phyloP scores from a whole-genome alignment of 2,888 invertebrate species.

The Polydrusus tereticollis region DNA sequence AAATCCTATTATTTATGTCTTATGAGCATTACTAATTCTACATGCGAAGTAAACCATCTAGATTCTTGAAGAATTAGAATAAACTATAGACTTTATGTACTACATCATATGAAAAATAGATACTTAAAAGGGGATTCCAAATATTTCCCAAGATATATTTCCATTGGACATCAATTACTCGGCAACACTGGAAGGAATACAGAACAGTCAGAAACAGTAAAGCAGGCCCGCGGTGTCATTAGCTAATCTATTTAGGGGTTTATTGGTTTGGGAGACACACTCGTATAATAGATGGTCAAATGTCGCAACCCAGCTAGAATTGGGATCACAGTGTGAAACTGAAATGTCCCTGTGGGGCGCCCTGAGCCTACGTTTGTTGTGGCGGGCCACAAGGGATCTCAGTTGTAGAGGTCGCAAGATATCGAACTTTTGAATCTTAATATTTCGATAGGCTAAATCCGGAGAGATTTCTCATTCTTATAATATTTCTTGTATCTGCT shows the following conservation, averaged over 20 bases:
- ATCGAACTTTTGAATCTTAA: neutral
- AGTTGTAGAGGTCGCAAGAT: conserved; percentile 3
- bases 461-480: no score
- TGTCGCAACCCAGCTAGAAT: conserved; percentile 62
- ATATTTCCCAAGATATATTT: conserved; percentile 1
- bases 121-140: no score
- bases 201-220: conserved; percentile 46
- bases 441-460: neutral
- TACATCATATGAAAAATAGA: no score
- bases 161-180: conserved; percentile 31
- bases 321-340: conserved; percentile 64
- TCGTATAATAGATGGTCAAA: conserved; percentile 64
- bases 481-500: no score
- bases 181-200: conserved; percentile 39
- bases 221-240: conserved; percentile 49
- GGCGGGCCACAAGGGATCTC: conserved; percentile 32
- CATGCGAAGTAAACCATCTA: no score
- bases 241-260: conserved; percentile 57
- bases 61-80: no score
- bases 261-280: conserved; percentile 59
- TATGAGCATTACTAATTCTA: no score
- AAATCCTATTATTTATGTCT: no score
- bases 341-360: conserved; percentile 63
- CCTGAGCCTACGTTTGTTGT: conserved; percentile 55
- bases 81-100: no score